Base-by-base conservation (phyloP, 2,888 invertebrate genomes). In the Hydrotaea cyrtoneurina region DNA sequence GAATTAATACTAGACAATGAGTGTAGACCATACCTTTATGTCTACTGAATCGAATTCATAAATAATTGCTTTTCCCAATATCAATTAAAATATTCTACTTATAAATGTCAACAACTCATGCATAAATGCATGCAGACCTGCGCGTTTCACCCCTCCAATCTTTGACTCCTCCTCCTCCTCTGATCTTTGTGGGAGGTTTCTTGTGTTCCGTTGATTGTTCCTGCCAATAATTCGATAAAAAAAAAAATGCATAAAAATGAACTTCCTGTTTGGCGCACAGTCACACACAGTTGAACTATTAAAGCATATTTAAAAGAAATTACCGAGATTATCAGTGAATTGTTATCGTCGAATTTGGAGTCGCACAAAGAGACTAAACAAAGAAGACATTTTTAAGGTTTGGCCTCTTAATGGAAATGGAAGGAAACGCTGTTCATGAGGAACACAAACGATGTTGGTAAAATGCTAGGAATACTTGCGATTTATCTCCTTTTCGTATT, bases 401-500 rank as follows among this genome's bases (percentile, higher is more conserved):
- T 74, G 85, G 85, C 82, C 79, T 71, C 7, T 79, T 69, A 74
- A 77, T 59, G 43, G 19, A 78, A 50, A 76, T 64, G 43, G 62
- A n/a, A 5, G 55, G 26, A 50, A 73, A 64, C 21, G 15, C 21
- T 23, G 3, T 26, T 59, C 59, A 0, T 62, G 31, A 31, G 31
- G 31, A 15, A 62, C 62, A 59, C 19, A 31, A 64, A 64, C 64
- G 62, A 73, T 21, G 43, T 55, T 80, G 19, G 11, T 36, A 55
- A 19, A 39, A 36, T 73, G n/a, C 23, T 19, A 55, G 39, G 62
- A 78, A 78, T 81, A 79, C 76, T 69, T 77, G 82, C 82, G 74
- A 82, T 85, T 85, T 85, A 85, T 82, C 82, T 79, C 59, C 23
- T 21, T 53, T 53, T 39, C 23, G 76, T 85, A 82, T 31, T 80